Base-by-base conservation (phyloP, 2,888 invertebrate genomes). In the Cataglyphis altisquamis region DNA sequence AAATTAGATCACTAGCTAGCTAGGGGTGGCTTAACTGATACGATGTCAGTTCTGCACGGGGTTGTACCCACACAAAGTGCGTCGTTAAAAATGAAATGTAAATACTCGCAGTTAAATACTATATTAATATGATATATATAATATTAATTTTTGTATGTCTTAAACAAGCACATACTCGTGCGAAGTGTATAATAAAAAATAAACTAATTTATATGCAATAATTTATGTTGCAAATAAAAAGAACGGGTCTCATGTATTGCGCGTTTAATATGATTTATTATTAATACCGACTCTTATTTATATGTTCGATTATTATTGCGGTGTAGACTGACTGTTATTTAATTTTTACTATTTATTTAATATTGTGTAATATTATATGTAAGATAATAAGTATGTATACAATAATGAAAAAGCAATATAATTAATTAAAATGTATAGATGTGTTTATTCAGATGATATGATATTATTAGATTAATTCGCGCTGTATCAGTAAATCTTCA, bases 1-100 rank as follows among this genome's bases (percentile, higher is more conserved):
- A 93, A 94, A 94, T 94, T 94, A 94, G 92, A 94, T 93, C 94
- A 92, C 90, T 88, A 88, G 88, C 88, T 88, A 88, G 86, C 88
- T 88, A 90, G 88, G 90, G 92, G 90, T 90, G 87, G 84, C 90
- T 91, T 90, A 89, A 91, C 91, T 90, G 90, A 91, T 91, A 90
- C 86, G 91, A 90, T 83, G 89, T 88, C 88, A 84, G 85, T 70
- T 84, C 52, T 73, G 86, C 72, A 86, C 83, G 77, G 36, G 60
- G 73, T 80, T 83, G 78, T 63, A 67, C 3, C 45, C 60, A n/a
- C 18, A 60, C 67, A n/a, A 67, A 68, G 67, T 81, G 48, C 18
- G 63, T 81, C 72, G 36, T 74, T 63, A 55, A 75, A 74, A 64
- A 52, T 82, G 3, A 70, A 80, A 70, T 80, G 78, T 80, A 80